These are phyloP conservation scores for Psammodynastes pulverulentus DNA, from an alignment of 2,113 vertebrate genomes.

Conservation along the genomic window DNA sequence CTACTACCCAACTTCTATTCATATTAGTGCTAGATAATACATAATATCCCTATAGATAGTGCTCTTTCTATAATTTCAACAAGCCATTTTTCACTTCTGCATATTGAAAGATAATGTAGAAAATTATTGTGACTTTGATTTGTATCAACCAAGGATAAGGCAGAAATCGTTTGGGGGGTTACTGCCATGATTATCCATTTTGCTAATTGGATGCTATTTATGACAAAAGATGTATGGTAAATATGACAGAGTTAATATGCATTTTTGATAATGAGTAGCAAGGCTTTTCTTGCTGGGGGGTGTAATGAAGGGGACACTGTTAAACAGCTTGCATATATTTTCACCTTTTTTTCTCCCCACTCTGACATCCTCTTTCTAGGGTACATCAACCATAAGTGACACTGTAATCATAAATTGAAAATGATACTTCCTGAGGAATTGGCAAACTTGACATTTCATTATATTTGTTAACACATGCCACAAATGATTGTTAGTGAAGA, in stretches of 20 bases:
- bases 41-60: background rate
- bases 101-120: slow-evolving; percentile 62
- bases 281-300: slow-evolving; percentile 68
- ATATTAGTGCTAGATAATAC: background rate
- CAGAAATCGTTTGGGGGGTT: slow-evolving; percentile 70
- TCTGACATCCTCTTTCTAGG: slow-evolving; percentile 85
- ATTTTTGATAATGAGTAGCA: slow-evolving; percentile 77
- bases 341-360: slow-evolving; percentile 77
- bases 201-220: slow-evolving; percentile 84
- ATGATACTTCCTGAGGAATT: slow-evolving; percentile 84
- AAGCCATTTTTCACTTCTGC: slow-evolving; percentile 61
- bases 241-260: slow-evolving; percentile 80
- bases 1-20: background rate
- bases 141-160: slow-evolving; percentile 68
- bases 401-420: slow-evolving; percentile 90
- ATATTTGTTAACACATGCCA: slow-evolving; percentile 95
- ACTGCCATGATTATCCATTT: slow-evolving; percentile 75
- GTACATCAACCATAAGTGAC: slow-evolving; percentile 87
- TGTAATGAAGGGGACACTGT: slow-evolving; percentile 74
- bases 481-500: slow-evolving; percentile 88
- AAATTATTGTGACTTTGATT: slow-evolving; percentile 63
- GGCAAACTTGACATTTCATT: slow-evolving; percentile 96
- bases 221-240: slow-evolving; percentile 84
- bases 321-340: slow-evolving; percentile 81
- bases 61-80: slow-evolving; percentile 56